Evolutionary conservation across 2,888 invertebrate genomes (phyloP).

Genomic region (Troides oblongomaculatus): DNA sequence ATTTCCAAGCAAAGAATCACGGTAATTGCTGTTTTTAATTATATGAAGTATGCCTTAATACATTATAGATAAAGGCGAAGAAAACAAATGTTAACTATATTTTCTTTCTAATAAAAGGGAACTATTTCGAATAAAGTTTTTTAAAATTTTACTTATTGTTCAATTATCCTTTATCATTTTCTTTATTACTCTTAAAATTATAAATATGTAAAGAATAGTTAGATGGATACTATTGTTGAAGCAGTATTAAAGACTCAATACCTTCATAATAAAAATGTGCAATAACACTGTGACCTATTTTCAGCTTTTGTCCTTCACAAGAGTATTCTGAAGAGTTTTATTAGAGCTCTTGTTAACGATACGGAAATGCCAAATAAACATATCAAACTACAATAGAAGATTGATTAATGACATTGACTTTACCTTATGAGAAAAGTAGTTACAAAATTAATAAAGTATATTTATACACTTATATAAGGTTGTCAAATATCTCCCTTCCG

Average conservation of each 20-base stretch:
- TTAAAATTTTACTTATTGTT: too few species aligned
- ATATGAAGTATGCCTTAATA: conserved; percentile 12
- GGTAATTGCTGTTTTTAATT: conserved; percentile 24
- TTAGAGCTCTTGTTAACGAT: conserved; percentile 13
- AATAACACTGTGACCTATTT: conserved; percentile 17
- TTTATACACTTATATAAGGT: too few species aligned
- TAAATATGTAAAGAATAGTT: too few species aligned
- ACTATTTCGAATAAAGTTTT: too few species aligned
- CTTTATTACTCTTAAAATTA: background rate
- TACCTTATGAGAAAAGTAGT: background rate
- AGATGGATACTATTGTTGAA: background rate
- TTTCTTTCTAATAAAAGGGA: too few species aligned
- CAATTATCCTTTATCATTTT: too few species aligned
- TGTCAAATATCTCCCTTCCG: too few species aligned
- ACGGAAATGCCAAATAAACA: conserved; percentile 1
- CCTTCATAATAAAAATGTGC: conserved; percentile 10
- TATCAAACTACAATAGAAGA: background rate
- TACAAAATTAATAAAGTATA: too few species aligned
- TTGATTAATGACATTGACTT: background rate
- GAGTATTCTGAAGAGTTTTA: conserved; percentile 17
- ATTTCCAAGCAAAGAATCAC: conserved; percentile 18
- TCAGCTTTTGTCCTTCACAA: conserved; percentile 6
- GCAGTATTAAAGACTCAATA: background rate
- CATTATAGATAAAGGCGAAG: too few species aligned
- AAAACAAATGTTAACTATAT: too few species aligned